Evolutionary conservation across 2,113 vertebrate species (phyloP).

Genomic region (Rhea americana): DNA sequence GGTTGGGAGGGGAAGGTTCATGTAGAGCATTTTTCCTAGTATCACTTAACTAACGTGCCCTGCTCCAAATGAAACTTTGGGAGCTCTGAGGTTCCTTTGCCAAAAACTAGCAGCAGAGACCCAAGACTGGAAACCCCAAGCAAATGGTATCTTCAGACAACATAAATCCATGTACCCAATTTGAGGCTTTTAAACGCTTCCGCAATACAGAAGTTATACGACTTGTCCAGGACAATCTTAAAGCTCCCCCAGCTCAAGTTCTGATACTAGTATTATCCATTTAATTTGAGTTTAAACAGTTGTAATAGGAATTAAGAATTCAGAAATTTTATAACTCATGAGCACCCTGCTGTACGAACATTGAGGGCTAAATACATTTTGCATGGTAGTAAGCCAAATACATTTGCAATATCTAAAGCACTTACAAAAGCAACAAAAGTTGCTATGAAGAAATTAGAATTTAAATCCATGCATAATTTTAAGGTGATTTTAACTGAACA

Average conservation of each 20-base stretch:
- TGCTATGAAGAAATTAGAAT: not conserved
- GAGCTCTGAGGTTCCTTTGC: accelerated
- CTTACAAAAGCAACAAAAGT: not conserved
- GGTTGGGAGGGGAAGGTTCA: not conserved
- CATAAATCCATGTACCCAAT: accelerated
- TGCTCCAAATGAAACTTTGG: not conserved
- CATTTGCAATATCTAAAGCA: not conserved
- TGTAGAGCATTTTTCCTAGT: accelerated
- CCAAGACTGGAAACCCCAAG: not conserved
- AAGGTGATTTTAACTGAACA: constrained; percentile 23
- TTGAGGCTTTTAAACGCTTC: not conserved
- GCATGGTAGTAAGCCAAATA: not conserved
- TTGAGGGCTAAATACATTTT: not conserved
- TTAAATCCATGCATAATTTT: not conserved
- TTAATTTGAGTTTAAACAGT: not conserved
- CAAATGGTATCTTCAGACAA: accelerated
- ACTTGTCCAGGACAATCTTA: not conserved
- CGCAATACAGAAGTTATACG: not conserved
- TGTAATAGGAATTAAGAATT: not conserved
- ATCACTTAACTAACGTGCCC: accelerated
- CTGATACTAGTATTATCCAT: accelerated
- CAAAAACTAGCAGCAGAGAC: not conserved
- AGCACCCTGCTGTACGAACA: not conserved
- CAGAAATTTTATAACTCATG: accelerated
- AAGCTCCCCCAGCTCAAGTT: not conserved